Conservation (phyloP, 1,140 invertebrate species). For the Zelostemma sp. region DNA sequence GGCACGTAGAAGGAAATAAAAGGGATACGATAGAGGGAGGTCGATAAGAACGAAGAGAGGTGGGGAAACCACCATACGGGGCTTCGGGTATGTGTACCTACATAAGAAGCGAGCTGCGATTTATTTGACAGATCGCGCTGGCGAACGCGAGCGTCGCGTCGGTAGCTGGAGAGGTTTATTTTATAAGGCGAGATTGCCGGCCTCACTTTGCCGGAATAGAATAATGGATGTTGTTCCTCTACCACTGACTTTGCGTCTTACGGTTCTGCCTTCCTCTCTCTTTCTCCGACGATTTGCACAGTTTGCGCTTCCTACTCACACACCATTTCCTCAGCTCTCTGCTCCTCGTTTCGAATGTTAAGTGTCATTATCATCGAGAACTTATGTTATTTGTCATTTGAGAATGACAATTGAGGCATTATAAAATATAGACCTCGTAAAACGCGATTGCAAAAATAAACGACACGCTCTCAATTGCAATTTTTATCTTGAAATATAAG, state of each 20-base stretch:
- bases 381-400: slow-evolving; percentile 43
- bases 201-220: slow-evolving; percentile 64
- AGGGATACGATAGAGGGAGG: slow-evolving; percentile 1
- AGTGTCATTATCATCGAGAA: slow-evolving; percentile 48
- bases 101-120: slow-evolving; percentile 61
- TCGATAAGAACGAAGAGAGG: slow-evolving; percentile 7
- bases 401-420: neutral
- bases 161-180: slow-evolving; percentile 61
- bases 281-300: slow-evolving; percentile 25
- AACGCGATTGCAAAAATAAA: neutral
- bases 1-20: neutral
- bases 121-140: slow-evolving; percentile 66
- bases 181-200: slow-evolving; percentile 67
- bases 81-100: slow-evolving; percentile 45
- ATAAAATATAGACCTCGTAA: neutral
- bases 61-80: too few relatives aligned
- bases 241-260: slow-evolving; percentile 34
- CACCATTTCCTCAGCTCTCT: slow-evolving; percentile 14
- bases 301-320: slow-evolving; percentile 10
- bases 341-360: slow-evolving; percentile 53
- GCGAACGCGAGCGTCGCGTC: slow-evolving; percentile 40
- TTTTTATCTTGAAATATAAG: too few relatives aligned
- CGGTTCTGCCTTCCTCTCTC: slow-evolving; percentile 22
- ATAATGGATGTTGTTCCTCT: slow-evolving; percentile 62
- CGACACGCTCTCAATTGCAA: too few relatives aligned